These are phyloP conservation scores for Pseudococcus longispinus DNA, from an alignment of 2,888 invertebrate genomes.

Conservation along the genomic window DNA sequence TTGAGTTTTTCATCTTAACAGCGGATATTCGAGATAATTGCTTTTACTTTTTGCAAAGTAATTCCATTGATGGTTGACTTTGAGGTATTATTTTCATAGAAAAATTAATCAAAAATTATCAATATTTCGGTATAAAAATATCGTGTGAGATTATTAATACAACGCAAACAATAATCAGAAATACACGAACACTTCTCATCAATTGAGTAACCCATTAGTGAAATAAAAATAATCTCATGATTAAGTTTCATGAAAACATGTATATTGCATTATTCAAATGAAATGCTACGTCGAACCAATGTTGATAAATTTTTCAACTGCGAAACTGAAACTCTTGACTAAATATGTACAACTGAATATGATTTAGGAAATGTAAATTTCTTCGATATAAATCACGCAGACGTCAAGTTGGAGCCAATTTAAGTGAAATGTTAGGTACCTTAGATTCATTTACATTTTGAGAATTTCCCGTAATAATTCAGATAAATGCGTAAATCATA, in stretches of 20 bases:
- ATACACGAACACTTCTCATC: neutral
- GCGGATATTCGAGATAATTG: constrained; percentile 18
- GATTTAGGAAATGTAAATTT: constrained; percentile 40
- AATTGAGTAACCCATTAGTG: neutral
- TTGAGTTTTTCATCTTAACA: constrained; percentile 10
- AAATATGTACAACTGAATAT: neutral
- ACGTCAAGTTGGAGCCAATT: constrained; percentile 25
- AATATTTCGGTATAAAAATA: neutral
- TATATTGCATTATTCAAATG: constrained; percentile 15
- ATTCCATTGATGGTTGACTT: constrained; percentile 1
- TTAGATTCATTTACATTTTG: neutral
- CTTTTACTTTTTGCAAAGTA: neutral
- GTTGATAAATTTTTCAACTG: neutral
- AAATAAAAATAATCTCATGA: neutral
- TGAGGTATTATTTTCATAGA: neutral
- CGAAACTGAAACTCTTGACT: neutral
- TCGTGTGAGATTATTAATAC: neutral
- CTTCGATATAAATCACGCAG: constrained; percentile 11
- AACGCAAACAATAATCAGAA: neutral
- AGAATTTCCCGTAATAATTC: neutral
- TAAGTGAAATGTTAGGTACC: constrained; percentile 11
- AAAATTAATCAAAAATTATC: neutral
- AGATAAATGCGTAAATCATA: neutral
- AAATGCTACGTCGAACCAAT: neutral
- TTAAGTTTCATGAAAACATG: neutral